These are phyloP conservation scores for Megalonaias nervosa DNA, from an alignment of 1,140 invertebrate species.

Conservation along the genomic window DNA sequence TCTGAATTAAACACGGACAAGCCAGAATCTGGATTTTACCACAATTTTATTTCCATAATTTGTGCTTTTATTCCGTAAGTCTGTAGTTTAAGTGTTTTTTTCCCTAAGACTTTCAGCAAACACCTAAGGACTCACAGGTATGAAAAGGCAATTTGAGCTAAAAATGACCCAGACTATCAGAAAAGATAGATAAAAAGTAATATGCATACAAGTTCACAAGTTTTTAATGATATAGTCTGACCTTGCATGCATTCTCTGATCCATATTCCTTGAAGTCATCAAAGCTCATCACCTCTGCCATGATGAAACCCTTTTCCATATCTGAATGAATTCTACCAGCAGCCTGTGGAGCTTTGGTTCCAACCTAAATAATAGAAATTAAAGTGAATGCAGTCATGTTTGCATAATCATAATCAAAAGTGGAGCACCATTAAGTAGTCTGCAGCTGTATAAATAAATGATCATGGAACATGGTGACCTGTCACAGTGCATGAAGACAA, in stretches of 20 bases:
- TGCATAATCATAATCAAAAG: too few relatives aligned
- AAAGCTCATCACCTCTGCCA: constrained; percentile 99
- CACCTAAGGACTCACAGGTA: neutral
- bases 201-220: neutral
- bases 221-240: constrained; percentile 57
- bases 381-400: too few relatives aligned
- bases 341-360: constrained; percentile 97
- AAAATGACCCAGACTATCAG: neutral
- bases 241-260: constrained; percentile 89
- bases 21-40: too few relatives aligned
- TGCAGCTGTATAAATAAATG: too few relatives aligned
- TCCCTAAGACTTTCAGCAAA: too few relatives aligned
- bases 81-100: too few relatives aligned
- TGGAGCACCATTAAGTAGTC: too few relatives aligned
- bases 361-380: constrained; percentile 80
- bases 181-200: constrained; percentile 5
- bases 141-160: neutral
- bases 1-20: too few relatives aligned
- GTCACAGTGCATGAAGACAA: too few relatives aligned
- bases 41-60: too few relatives aligned
- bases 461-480: too few relatives aligned
- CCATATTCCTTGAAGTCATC: constrained; percentile 98
- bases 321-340: constrained; percentile 99
- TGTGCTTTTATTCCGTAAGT: too few relatives aligned
- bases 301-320: constrained; percentile 99